Conservation (phyloP, 2,797 vertebrate genomes). For the Arvicola amphibius region DNA sequence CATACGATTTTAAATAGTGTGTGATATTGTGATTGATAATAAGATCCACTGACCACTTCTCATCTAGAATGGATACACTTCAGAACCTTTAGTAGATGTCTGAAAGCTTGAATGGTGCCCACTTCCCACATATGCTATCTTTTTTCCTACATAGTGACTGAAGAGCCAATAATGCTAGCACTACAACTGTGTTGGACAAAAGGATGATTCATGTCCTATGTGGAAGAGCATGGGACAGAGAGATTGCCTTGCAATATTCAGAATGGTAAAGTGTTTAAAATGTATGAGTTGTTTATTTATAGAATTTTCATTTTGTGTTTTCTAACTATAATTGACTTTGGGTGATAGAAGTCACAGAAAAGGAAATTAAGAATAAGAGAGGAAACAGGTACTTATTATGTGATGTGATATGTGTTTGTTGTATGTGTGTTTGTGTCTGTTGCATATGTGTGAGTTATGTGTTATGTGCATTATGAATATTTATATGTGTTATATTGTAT, state of each 20-base stretch:
- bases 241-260: not conserved
- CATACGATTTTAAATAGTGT: not conserved
- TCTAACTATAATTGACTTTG: not conserved
- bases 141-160: not conserved
- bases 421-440: not conserved
- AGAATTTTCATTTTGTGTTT: not conserved
- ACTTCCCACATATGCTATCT: not conserved
- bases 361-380: not conserved
- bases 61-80: not conserved
- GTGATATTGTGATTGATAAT: not conserved
- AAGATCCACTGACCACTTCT: not conserved
- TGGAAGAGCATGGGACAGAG: not conserved
- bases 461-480: not conserved
- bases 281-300: not conserved
- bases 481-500: not conserved
- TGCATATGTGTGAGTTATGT: not conserved
- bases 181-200: not conserved
- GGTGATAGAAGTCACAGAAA: not conserved
- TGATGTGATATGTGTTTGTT: not conserved
- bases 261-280: not conserved
- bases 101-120: not conserved
- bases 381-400: not conserved
- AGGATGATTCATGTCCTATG: not conserved
- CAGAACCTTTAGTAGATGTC: not conserved
- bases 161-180: not conserved